Conservation (phyloP, 2,797 vertebrate genomes). For the Zalophus californianus region DNA sequence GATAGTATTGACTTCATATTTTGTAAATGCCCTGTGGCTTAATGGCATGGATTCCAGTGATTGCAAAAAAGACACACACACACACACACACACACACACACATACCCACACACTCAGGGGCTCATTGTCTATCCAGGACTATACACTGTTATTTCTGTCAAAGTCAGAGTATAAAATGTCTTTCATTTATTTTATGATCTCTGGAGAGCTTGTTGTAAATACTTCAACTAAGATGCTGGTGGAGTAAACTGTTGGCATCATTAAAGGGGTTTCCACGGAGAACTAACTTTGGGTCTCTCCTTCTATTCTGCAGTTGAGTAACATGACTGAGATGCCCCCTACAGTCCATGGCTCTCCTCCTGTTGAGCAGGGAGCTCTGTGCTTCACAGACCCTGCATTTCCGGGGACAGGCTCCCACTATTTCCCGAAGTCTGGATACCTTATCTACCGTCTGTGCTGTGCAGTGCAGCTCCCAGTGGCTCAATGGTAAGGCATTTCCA, state of each 20-base stretch:
- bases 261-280: neutral
- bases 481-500: neutral
- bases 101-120: neutral
- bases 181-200: neutral
- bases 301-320: neutral
- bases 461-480: too few relatives aligned
- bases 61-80: neutral
- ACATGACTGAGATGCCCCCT: neutral
- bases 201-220: neutral
- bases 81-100: neutral
- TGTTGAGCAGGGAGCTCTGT: neutral
- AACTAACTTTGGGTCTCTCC: neutral
- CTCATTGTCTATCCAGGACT: neutral
- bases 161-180: neutral
- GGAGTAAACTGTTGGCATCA: neutral
- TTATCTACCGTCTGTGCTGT: neutral
- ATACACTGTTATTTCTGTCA: neutral
- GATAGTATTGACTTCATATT: neutral
- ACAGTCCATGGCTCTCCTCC: accelerated
- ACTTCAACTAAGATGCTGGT: neutral
- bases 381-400: neutral
- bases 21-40: neutral
- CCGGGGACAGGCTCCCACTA: neutral
- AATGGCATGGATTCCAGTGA: neutral
- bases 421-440: neutral